These are phyloP conservation scores for Rhogogaster chlorosoma DNA, from an alignment of 2,888 invertebrate species.

Conservation along the genomic window DNA sequence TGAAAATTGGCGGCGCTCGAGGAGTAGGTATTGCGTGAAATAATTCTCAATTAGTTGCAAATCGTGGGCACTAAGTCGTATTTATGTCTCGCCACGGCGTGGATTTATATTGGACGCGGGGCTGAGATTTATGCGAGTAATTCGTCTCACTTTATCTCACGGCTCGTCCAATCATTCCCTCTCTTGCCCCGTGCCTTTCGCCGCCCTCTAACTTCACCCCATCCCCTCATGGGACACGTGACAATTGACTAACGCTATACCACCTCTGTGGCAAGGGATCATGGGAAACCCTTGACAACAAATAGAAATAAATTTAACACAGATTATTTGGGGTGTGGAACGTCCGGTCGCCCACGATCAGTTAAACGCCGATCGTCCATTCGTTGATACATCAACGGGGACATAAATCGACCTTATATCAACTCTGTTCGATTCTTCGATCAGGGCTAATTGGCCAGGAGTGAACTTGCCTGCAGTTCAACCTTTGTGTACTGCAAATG, in stretches of 20 bases:
- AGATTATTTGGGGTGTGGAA: slow-evolving; percentile 62
- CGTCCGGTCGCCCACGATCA: slow-evolving; percentile 10
- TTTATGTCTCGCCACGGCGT: slow-evolving; percentile 71
- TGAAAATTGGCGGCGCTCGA: slow-evolving; percentile 20
- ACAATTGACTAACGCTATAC: slow-evolving; percentile 37
- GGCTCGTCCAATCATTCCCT: slow-evolving; percentile 59
- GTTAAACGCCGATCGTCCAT: background rate
- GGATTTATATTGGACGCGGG: slow-evolving; percentile 73
- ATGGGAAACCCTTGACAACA: slow-evolving; percentile 69
- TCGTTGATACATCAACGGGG: slow-evolving; percentile 1
- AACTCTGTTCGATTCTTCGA: slow-evolving; percentile 18
- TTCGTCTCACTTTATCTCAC: slow-evolving; percentile 75
- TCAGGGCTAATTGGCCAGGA: slow-evolving; percentile 27
- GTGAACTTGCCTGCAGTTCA: background rate
- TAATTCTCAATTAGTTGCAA: slow-evolving; percentile 77
- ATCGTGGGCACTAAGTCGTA: slow-evolving; percentile 74
- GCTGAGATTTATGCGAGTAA: slow-evolving; percentile 75
- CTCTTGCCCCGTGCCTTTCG: slow-evolving; percentile 51
- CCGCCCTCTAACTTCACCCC: background rate
- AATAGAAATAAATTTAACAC: slow-evolving; percentile 73
- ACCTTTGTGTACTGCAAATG: background rate
- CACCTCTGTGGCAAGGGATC: slow-evolving; percentile 59
- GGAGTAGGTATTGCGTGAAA: slow-evolving; percentile 67
- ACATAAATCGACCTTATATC: background rate
- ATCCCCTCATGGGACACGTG: slow-evolving; percentile 37